A percentile compares a stretch with the other conserved stretches of the same genome.
Evolutionary conservation across 2,888 invertebrate species (phyloP).

Genomic region (Hofmannophila pseudospretella): DNA sequence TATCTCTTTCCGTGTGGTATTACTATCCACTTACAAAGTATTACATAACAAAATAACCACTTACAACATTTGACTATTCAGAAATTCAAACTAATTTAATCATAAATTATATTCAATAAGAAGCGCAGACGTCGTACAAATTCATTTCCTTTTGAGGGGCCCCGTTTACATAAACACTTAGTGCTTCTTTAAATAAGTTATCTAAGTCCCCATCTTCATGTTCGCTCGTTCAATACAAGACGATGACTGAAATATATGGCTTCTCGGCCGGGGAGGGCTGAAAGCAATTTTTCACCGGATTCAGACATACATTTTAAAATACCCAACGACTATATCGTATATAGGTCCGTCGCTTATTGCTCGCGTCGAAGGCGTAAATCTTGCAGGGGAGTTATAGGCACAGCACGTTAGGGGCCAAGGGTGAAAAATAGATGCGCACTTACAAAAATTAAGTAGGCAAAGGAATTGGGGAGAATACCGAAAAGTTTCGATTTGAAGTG

Average conservation of each 20-base stretch:
- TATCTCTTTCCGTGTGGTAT: too few species aligned
- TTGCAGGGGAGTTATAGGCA: conserved; percentile 45
- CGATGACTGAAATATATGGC: conserved; percentile 58
- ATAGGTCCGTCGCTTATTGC: conserved; percentile 57
- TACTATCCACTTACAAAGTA: too few species aligned
- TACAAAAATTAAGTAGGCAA: conserved; percentile 61
- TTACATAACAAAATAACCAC: too few species aligned
- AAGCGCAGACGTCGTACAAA: background rate
- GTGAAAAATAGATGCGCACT: conserved; percentile 67
- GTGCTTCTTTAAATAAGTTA: conserved; percentile 49
- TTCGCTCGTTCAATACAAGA: conserved; percentile 50
- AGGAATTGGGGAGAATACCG: background rate
- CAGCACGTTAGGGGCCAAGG: conserved; percentile 41
- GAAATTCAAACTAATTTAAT: too few species aligned
- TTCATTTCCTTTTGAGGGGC: background rate
- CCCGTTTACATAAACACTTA: conserved; percentile 35
- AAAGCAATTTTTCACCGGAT: conserved; percentile 69
- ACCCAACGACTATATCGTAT: conserved; percentile 51
- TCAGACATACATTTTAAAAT: conserved; percentile 70
- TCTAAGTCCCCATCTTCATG: conserved; percentile 51
- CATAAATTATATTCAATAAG: too few species aligned
- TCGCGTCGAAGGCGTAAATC: conserved; percentile 65
- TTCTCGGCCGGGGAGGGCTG: conserved; percentile 45
- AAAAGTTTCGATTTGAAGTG: background rate
- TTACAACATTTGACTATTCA: too few species aligned